Conservation (phyloP, 1,140 invertebrate genomes). For the Spodoptera frugiperda region DNA sequence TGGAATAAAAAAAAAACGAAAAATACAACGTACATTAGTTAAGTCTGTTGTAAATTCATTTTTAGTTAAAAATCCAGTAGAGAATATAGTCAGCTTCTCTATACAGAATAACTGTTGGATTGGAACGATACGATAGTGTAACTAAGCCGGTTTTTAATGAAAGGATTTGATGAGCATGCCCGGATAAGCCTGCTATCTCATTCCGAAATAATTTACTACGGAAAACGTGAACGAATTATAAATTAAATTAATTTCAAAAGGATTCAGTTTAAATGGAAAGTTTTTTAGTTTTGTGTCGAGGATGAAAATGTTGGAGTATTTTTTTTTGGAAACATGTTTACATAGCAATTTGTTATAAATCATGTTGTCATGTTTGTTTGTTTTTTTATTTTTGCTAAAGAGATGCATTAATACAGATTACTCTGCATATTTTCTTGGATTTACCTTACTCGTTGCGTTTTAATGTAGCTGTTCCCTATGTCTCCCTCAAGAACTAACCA, state of each 20-base stretch:
- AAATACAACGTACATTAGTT: no score
- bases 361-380: no score
- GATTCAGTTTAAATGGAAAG: slow-evolving; percentile 37
- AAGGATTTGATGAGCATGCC: slow-evolving; percentile 62
- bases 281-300: not conserved
- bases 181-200: slow-evolving; percentile 56
- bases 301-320: not conserved
- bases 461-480: no score
- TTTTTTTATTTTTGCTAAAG: no score
- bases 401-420: no score
- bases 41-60: no score
- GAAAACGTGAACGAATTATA: slow-evolving; percentile 55
- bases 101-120: not conserved
- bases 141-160: slow-evolving; percentile 59
- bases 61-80: no score
- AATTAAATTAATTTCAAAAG: slow-evolving; percentile 52
- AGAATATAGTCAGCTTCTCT: not conserved
- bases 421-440: no score
- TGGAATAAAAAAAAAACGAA: no score
- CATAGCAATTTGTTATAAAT: no score
- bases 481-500: not conserved
- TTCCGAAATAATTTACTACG: slow-evolving; percentile 54
- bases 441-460: no score
- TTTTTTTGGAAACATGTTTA: no score
- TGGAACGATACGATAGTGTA: slow-evolving; percentile 51